Base-by-base conservation (phyloP, 2,797 vertebrate genomes). In the Periparus ater region DNA sequence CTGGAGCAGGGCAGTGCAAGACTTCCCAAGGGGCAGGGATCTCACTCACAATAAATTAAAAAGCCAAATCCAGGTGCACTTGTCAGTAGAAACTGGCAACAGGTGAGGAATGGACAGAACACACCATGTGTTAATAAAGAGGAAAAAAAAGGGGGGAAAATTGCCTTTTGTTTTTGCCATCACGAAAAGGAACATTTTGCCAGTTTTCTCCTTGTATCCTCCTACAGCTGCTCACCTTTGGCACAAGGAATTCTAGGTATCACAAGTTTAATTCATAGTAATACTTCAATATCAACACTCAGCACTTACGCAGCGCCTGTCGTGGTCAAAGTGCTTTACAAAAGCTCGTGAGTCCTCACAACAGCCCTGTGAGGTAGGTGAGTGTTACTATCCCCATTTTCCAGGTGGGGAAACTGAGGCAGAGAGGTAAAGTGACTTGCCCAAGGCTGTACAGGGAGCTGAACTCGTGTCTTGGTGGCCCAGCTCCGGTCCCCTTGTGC, bases 301-400 rank as follows among this genome's bases (percentile, higher is more conserved):
- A 91, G 95, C 95, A 93, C 96, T 92, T 75, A 84, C 79, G 84
- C 22, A 88, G 95, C 73, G 73, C 95, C 82, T 29, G 80, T 73
- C n/a, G 38, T 85, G 88, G 21, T 55, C 95, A 96, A 94, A 96
- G 95, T 95, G 95, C 96, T 96, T 97, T 92, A 92, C 92, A 93
- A 94, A 95, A 91, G 79, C 80, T 48, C 50, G 87, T 44, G 95
- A 85, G 87, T 76, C 96, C 96, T 97, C 95, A 97, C 95, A 96
- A 97, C 95, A 96, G 76, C 96, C 96, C 89, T 97, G 96, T 96
- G 96, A 97, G 95, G 95, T 97, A 97, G 96, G 92, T 93, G 87
- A 94, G 92, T 92, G 92, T 94, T 47, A 53, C 38, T 50, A 95
- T 95, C 92, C 96, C 95, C 96, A 79, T 92, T 89, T 80, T 84